Percentiles rank a stretch among this genome's conserved stretches.
Conservation (phyloP, 2,797 vertebrate genomes). For the Labeo calbasu region DNA sequence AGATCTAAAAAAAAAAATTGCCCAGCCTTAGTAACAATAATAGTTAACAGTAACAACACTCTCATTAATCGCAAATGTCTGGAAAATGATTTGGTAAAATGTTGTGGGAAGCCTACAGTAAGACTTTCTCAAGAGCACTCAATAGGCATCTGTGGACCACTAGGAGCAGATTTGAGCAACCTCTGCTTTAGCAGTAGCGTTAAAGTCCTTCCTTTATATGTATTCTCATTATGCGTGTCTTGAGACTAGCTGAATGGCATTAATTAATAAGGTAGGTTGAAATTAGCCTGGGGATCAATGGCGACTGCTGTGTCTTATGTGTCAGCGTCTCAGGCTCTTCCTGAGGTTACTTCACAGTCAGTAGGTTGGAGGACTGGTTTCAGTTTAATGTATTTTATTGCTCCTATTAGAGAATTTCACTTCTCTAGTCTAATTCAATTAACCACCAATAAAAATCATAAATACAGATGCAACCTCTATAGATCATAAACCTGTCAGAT, state of each 20-base stretch:
- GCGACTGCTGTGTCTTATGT: conserved; percentile 16
- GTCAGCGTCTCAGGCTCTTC: conserved; percentile 4
- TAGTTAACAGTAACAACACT: not conserved
- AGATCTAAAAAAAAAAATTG: too few relatives aligned
- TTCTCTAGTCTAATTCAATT: conserved; percentile 2
- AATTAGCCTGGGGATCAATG: conserved; percentile 14
- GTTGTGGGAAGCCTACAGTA: not conserved
- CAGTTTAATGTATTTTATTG: not conserved
- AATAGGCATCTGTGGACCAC: not conserved
- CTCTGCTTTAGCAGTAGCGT: not conserved
- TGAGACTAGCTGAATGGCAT: conserved; percentile 22
- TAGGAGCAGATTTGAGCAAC: not conserved
- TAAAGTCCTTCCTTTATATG: not conserved
- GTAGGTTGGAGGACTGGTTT: not conserved
- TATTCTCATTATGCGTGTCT: not conserved
- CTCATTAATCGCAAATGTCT: not conserved
- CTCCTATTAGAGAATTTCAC: not conserved
- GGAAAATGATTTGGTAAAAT: not conserved
- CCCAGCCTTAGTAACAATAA: too few relatives aligned
- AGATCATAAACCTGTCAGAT: not conserved
- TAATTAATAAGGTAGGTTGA: conserved; percentile 31
- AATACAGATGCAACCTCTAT: not conserved
- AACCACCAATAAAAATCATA: not conserved
- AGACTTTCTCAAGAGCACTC: not conserved
- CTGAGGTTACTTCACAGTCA: not conserved